Base-by-base conservation (phyloP, 1,140 invertebrate species). In the Heterodera schachtii region DNA sequence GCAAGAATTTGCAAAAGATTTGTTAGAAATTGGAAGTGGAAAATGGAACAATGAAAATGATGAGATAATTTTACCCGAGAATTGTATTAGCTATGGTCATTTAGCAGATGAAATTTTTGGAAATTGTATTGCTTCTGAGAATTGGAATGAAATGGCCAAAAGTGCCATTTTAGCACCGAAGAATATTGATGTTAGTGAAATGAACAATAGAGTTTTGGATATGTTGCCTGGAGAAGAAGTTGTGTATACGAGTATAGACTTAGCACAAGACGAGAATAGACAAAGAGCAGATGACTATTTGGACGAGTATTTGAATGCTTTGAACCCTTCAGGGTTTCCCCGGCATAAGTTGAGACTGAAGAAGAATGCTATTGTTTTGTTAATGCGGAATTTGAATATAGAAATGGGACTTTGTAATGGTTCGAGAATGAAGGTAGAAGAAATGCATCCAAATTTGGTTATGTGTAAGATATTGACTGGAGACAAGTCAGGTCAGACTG, bases 1-100 rank as follows among this genome's bases (percentile, higher is more conserved):
- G 70, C 75, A 77, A 80, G 57, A 84, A 5, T 87, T 88, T 84
- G 82, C 85, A 43, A 71, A 87, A 49, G 78, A 73, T 78, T 41
- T 88, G 11, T 21, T 87, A 49, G n/a, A 84, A 60, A 70, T 87
- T 41, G 86, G 85, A 47, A 70, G 86, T 73, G 87, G 87, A 66
- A 73, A 52, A 84, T 41, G 52, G 70, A 77, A 83, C 47, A 64
- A 73, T 71, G 79, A 79, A 44, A 73, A 84, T 66, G 83, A 85
- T 41, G 66, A 85, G 21, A 80, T 84, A n/a, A 79, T 81, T 60
- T 70, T 87, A 31, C 83, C 84, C 21, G 13, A 73, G 47, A 77
- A 83, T 60, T 75, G 75, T 71, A 69, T 80, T 31, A 57, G 57
- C n/a, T 79, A 79, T 64, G 64, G 73, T 41, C 43, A 70, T 21